phyloP scores from a whole-genome alignment of 2,888 invertebrate genomes.

The Volucella inflata region DNA sequence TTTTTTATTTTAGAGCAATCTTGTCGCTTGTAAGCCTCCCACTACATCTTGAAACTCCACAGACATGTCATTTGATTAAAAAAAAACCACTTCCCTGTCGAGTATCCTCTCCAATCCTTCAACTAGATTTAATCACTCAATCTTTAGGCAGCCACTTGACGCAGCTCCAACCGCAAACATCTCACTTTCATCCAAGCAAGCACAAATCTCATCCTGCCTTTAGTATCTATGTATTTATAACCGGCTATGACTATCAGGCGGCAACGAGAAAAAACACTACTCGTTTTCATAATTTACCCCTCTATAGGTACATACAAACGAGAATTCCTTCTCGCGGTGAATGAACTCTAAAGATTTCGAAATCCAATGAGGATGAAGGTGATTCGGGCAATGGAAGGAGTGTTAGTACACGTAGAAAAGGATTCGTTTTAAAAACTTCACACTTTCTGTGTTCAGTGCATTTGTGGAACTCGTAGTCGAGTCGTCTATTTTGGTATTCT shows the following conservation, averaged over 20 bases:
- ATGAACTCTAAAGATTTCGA: too few species aligned
- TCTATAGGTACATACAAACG: background rate
- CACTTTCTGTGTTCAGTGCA: background rate
- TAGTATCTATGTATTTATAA: conserved; percentile 21
- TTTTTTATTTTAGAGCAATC: too few species aligned
- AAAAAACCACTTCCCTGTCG: background rate
- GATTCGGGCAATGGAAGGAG: too few species aligned
- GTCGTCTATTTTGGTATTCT: conserved; percentile 9
- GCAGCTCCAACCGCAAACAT: conserved; percentile 17
- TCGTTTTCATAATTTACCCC: too few species aligned
- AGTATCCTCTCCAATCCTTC: conserved; percentile 13
- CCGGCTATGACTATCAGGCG: conserved; percentile 15
- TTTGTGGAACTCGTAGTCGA: conserved; percentile 28
- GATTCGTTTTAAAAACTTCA: too few species aligned
- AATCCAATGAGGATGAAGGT: too few species aligned
- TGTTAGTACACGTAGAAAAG: too few species aligned
- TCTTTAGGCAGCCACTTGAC: conserved; percentile 5
- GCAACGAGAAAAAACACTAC: background rate
- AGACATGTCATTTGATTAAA: too few species aligned
- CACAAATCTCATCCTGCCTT: background rate
- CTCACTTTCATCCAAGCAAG: background rate
- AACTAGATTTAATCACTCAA: conserved; percentile 25
- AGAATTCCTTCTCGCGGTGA: background rate
- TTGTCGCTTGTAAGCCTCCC: too few species aligned
- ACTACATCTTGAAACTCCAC: too few species aligned